These are phyloP conservation scores for Herminia tarsipennalis DNA, from an alignment of 2,888 invertebrate genomes.

Conservation along the genomic window DNA sequence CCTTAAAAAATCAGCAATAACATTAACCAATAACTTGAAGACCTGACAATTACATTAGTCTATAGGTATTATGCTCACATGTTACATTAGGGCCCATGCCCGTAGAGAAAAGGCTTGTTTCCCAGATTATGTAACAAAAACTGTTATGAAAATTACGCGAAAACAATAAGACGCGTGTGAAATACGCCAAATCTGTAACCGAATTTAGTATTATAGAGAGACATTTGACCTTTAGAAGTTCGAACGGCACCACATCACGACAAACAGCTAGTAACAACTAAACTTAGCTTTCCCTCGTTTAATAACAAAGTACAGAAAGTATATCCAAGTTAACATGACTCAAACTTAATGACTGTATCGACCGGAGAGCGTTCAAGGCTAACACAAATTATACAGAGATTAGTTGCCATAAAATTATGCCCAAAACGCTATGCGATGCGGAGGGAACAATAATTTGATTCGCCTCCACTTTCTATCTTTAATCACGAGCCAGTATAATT, in stretches of 20 bases:
- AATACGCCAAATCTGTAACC: too few relatives aligned
- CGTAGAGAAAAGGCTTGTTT: too few relatives aligned
- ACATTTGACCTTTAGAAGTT: too few relatives aligned
- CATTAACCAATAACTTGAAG: too few relatives aligned
- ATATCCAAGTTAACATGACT: neutral
- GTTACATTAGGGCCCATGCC: too few relatives aligned
- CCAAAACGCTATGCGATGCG: constrained; percentile 17
- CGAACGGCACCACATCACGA: neutral
- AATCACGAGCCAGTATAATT: neutral
- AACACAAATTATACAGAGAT: constrained; percentile 36
- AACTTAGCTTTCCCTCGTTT: neutral
- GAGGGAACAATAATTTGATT: constrained; percentile 22
- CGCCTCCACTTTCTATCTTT: constrained; percentile 15
- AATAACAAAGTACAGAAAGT: constrained; percentile 5
- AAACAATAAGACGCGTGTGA: too few relatives aligned
- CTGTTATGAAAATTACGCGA: too few relatives aligned
- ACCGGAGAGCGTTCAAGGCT: constrained; percentile 29
- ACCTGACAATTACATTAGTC: too few relatives aligned
- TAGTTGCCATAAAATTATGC: constrained; percentile 37
- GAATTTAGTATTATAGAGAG: too few relatives aligned
- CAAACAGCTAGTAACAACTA: neutral
- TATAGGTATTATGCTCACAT: too few relatives aligned
- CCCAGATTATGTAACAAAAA: too few relatives aligned
- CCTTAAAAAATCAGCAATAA: too few relatives aligned
- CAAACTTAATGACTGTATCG: constrained; percentile 25